Conservation (phyloP, 2,113 vertebrate species). For the Cinclus cinclus region DNA sequence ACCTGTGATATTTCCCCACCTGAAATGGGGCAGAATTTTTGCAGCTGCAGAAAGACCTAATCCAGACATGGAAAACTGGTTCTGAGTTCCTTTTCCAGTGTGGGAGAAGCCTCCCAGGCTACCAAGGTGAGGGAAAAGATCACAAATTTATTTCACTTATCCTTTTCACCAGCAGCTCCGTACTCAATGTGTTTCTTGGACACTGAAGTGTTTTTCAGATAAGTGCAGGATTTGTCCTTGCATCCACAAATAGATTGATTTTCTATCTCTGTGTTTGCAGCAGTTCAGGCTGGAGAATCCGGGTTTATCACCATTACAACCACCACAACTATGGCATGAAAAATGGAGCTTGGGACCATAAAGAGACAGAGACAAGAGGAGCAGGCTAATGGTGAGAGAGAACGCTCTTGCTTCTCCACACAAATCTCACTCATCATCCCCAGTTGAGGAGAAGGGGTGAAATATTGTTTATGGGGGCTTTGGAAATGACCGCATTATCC, state of each 20-base stretch:
- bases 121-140: not conserved
- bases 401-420: not conserved
- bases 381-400: not conserved
- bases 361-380: not conserved
- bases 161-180: not conserved
- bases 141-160: not conserved
- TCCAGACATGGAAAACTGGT: not conserved
- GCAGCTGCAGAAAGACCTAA: not conserved
- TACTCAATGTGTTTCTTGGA: not conserved
- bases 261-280: not conserved
- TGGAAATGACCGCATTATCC: slow-evolving; percentile 37
- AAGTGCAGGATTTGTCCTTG: not conserved
- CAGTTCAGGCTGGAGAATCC: not conserved
- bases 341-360: not conserved
- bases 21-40: not conserved
- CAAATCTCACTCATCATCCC: not conserved
- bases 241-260: not conserved
- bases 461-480: not conserved
- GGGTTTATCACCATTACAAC: not conserved
- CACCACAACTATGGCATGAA: not conserved
- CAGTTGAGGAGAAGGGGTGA: not conserved
- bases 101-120: not conserved
- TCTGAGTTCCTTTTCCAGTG: fast-evolving
- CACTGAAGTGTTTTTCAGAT: fast-evolving
- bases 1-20: not conserved